Evolutionary conservation across 2,797 vertebrate genomes (phyloP).

Genomic region (Capromys pilorides): DNA sequence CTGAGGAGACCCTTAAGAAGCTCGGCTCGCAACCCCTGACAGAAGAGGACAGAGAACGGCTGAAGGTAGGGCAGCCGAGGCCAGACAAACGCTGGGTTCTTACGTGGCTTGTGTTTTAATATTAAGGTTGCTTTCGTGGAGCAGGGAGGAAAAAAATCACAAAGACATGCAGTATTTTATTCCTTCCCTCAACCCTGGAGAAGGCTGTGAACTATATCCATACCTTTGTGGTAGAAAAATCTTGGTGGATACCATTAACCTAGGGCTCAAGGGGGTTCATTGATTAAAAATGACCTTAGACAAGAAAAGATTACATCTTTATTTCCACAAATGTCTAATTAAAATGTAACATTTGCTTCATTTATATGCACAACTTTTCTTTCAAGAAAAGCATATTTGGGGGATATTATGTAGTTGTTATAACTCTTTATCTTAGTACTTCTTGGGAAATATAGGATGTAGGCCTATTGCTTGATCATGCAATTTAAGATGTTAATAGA

Average conservation of each 20-base stretch:
- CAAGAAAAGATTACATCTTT: too few relatives aligned
- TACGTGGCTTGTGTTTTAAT: background rate
- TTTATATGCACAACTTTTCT: background rate
- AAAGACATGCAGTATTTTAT: background rate
- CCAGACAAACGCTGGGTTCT: background rate
- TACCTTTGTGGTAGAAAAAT: background rate
- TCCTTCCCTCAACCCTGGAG: background rate
- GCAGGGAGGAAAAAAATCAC: background rate
- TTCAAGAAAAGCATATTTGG: background rate
- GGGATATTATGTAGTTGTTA: background rate
- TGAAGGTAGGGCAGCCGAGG: slow-evolving; percentile 87
- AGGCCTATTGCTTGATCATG: background rate
- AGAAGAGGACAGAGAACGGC: slow-evolving; percentile 86
- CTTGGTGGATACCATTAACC: background rate
- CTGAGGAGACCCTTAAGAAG: slow-evolving; percentile 84
- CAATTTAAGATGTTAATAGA: background rate
- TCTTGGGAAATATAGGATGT: background rate
- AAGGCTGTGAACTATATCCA: background rate
- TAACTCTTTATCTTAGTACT: background rate
- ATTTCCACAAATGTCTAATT: background rate
- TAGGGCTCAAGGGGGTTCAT: background rate
- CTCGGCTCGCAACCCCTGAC: slow-evolving; percentile 87
- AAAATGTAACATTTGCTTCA: background rate
- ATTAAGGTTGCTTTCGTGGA: slow-evolving; percentile 2
- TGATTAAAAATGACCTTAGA: too few relatives aligned